Percentiles rank a stretch among this genome's conserved stretches.
Conservation (phyloP, 2,113 vertebrate genomes). For the Crotalus viridis region DNA sequence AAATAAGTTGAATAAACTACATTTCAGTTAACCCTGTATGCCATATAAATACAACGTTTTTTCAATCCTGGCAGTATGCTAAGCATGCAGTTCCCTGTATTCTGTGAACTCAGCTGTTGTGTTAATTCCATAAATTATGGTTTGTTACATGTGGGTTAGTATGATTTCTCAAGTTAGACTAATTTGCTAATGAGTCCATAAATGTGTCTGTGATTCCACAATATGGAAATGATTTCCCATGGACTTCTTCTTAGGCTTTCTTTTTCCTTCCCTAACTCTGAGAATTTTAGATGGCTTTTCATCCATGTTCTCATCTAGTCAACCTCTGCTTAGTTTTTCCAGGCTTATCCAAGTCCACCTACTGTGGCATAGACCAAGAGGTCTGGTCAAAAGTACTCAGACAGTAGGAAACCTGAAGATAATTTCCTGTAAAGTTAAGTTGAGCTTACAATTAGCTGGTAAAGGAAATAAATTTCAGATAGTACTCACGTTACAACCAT, state of each 20-base stretch:
- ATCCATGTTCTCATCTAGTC: not conserved
- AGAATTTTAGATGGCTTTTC: not conserved
- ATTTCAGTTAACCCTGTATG: not conserved
- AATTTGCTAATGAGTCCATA: not conserved
- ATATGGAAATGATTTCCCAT: not conserved
- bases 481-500: not conserved
- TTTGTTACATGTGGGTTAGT: not conserved
- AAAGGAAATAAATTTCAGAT: not conserved
- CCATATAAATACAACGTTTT: not conserved
- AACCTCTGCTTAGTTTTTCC: not conserved
- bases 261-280: not conserved
- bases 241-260: not conserved
- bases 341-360: not conserved
- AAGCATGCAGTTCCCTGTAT: not conserved
- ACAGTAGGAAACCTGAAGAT: not conserved
- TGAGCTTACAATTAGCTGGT: not conserved
- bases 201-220: not conserved
- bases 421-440: not conserved
- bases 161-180: not conserved
- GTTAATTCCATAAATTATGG: not conserved
- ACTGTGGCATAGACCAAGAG: not conserved
- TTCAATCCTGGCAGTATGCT: not conserved
- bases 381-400: not conserved
- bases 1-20: not conserved
- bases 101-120: not conserved